Evolutionary conservation across 2,113 vertebrate species (phyloP).

Genomic region (Elgaria multicarinata): DNA sequence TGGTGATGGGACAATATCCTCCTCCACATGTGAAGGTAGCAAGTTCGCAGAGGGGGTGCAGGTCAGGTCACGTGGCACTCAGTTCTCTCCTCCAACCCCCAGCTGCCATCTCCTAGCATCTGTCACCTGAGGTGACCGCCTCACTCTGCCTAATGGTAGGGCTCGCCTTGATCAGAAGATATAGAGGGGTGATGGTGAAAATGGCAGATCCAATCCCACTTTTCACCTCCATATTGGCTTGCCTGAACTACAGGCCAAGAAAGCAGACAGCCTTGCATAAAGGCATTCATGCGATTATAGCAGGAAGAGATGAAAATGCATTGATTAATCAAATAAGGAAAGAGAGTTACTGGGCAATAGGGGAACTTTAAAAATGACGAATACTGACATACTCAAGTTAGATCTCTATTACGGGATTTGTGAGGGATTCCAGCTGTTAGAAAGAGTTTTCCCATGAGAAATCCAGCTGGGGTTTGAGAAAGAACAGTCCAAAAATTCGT

Average conservation of each 20-base stretch:
- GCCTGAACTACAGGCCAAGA: too few relatives aligned
- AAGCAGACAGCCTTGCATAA: background rate
- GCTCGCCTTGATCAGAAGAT: too few relatives aligned
- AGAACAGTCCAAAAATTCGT: background rate
- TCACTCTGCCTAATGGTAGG: too few relatives aligned
- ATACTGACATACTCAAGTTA: background rate
- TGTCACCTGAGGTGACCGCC: too few relatives aligned
- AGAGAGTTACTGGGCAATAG: background rate
- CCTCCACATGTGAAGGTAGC: too few relatives aligned
- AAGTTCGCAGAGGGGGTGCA: too few relatives aligned
- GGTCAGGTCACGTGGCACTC: too few relatives aligned
- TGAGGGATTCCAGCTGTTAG: constrained; percentile 4
- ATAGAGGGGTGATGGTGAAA: background rate
- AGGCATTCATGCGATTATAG: background rate
- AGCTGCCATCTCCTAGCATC: too few relatives aligned
- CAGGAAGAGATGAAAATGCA: background rate
- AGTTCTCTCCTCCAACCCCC: too few relatives aligned
- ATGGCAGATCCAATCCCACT: background rate
- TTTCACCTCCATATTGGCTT: background rate
- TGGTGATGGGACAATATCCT: too few relatives aligned
- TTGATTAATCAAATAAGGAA: constrained; percentile 1
- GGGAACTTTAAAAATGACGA: background rate
- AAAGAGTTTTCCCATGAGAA: background rate
- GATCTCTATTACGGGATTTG: background rate
- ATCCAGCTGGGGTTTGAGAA: background rate